Evolutionary conservation across 37 sponge, comb jelly and placozoan genomes (phyloP).

Genomic region (Corticium candelabrum): DNA sequence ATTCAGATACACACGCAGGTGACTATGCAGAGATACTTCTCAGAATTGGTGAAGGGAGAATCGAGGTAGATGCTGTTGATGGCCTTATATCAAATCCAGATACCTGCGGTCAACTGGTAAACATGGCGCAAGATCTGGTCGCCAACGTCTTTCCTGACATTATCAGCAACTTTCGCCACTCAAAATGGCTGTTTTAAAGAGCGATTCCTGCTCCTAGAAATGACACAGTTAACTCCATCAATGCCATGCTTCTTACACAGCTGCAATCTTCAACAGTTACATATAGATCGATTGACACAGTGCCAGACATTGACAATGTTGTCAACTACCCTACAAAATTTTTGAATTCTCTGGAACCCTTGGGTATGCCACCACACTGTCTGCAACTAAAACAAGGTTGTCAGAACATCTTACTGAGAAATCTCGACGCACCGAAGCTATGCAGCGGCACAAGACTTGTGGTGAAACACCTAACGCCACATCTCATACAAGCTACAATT

Average conservation of each 20-base stretch:
- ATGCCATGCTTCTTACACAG: not conserved
- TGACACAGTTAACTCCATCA: constrained; percentile 11
- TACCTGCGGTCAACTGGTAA: no score
- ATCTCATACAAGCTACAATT: constrained; percentile 22
- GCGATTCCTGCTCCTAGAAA: constrained; percentile 21
- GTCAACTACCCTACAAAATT: constrained; percentile 21
- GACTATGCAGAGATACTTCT: constrained; percentile 12
- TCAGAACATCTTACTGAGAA: constrained; percentile 14
- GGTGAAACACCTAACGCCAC: constrained; percentile 11
- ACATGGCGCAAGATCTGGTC: no score
- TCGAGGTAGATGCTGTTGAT: no score
- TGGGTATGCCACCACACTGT: constrained; percentile 9
- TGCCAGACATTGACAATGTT: not conserved
- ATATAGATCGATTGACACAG: constrained; percentile 20
- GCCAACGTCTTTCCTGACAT: no score
- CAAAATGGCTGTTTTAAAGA: constrained; percentile 17
- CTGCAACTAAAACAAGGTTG: constrained; percentile 8
- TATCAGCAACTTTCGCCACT: no score
- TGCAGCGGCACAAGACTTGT: constrained; percentile 21
- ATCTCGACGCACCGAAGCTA: constrained; percentile 17
- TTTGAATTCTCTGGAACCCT: constrained; percentile 19
- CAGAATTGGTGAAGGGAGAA: constrained; percentile 8
- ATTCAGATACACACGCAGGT: constrained; percentile 14
- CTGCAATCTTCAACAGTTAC: not conserved
- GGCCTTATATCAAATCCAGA: no score